A percentile compares a stretch with the other conserved stretches of the same genome.
Evolutionary conservation across 2,888 invertebrate species (phyloP).

Genomic region (Netelia inedita): DNA sequence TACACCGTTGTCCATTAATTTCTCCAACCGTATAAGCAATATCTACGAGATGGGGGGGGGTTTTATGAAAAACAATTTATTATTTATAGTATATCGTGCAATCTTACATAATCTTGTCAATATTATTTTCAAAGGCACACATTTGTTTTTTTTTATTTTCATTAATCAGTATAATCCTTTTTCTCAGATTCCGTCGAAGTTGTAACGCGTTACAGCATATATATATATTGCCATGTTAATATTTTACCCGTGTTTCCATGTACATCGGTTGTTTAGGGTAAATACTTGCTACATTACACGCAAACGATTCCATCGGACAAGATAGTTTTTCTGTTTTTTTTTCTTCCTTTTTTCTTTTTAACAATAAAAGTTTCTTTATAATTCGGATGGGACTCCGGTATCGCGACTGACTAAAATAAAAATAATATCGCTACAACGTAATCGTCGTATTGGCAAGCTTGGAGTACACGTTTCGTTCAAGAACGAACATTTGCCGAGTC

Average conservation of each 20-base stretch:
- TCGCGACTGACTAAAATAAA: slow-evolving; percentile 62
- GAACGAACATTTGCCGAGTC: slow-evolving; percentile 76
- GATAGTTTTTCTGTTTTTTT: slow-evolving; percentile 6
- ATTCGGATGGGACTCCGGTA: slow-evolving; percentile 52
- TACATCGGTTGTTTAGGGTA: slow-evolving; percentile 43
- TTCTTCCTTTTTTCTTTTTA: slow-evolving; percentile 15
- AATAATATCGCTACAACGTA: slow-evolving; percentile 57
- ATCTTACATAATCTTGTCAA: slow-evolving; percentile 82
- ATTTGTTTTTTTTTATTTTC: slow-evolving; percentile 73
- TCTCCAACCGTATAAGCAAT: neutral
- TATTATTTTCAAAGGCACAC: slow-evolving; percentile 85
- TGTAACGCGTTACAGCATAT: slow-evolving; percentile 30
- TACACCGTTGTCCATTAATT: neutral
- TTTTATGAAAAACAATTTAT: slow-evolving; percentile 84
- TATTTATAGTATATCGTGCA: slow-evolving; percentile 83
- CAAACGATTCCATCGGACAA: slow-evolving; percentile 45
- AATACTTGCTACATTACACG: slow-evolving; percentile 41
- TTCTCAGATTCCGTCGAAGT: slow-evolving; percentile 46
- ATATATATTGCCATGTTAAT: slow-evolving; percentile 56
- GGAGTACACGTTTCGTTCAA: slow-evolving; percentile 73
- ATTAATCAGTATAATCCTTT: slow-evolving; percentile 61
- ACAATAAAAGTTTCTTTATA: slow-evolving; percentile 50
- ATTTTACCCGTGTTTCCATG: slow-evolving; percentile 55
- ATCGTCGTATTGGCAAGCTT: slow-evolving; percentile 79
- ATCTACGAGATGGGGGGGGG: neutral